A percentile compares a stretch with the other conserved stretches of the same genome.
Evolutionary conservation across 1,140 invertebrate genomes (phyloP).

Genomic region (Rhopalosiphum maidis): DNA sequence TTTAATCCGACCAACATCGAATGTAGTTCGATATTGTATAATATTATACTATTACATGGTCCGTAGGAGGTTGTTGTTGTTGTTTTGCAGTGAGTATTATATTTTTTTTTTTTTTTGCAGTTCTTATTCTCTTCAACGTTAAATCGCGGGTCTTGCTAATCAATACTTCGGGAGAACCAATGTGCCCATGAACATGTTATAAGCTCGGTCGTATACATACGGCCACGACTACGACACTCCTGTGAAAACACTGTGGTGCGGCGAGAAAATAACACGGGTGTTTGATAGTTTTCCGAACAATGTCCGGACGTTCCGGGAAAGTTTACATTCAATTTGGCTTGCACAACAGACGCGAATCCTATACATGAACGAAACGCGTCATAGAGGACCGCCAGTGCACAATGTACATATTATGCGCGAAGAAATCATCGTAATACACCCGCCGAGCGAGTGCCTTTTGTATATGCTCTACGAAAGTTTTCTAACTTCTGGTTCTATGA

Average conservation of each 20-base stretch:
- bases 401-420: neutral
- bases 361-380: neutral
- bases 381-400: neutral
- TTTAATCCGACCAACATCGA: neutral
- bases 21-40: neutral
- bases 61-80: neutral
- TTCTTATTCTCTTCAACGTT: neutral
- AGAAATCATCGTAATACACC: neutral
- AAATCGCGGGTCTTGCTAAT: neutral
- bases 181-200: neutral
- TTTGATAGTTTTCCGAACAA: conserved; percentile 16
- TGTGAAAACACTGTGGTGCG: neutral
- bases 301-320: neutral
- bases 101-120: neutral
- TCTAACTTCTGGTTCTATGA: neutral
- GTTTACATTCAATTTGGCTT: neutral
- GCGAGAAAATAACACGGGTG: neutral
- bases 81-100: neutral
- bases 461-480: neutral
- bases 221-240: neutral
- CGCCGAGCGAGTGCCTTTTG: neutral
- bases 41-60: neutral
- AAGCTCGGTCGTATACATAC: neutral
- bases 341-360: neutral
- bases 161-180: neutral